Percentiles rank a stretch among this genome's conserved stretches.
Evolutionary conservation across 1,140 invertebrate genomes (phyloP).

Genomic region (Diorhabda sublineata): DNA sequence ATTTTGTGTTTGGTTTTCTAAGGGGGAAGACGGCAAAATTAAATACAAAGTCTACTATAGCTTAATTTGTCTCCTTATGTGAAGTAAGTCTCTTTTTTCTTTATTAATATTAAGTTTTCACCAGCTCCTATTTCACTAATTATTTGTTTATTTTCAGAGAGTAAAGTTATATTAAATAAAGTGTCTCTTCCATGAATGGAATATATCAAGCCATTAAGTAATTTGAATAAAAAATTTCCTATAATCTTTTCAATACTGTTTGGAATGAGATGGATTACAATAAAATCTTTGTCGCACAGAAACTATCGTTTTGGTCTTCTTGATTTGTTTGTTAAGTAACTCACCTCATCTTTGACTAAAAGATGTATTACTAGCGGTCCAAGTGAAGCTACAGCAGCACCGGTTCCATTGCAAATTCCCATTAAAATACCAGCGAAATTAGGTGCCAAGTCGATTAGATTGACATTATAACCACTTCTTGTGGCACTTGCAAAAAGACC

Average conservation of each 20-base stretch:
- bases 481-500: conserved; percentile 71
- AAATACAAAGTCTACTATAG: too few species aligned
- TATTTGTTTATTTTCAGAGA: neutral
- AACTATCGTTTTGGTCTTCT: neutral
- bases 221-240: neutral
- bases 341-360: conserved; percentile 61
- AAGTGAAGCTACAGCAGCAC: conserved; percentile 66
- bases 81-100: too few species aligned
- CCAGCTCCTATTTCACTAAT: too few species aligned
- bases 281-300: neutral
- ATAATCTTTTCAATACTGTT: neutral
- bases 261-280: too few species aligned
- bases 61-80: too few species aligned
- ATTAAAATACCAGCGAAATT: conserved; percentile 68
- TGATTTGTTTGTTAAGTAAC: conserved; percentile 18
- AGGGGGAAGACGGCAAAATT: too few species aligned
- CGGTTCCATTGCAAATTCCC: conserved; percentile 72
- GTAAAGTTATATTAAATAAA: neutral
- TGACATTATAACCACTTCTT: conserved; percentile 64
- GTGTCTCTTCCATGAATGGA: too few species aligned
- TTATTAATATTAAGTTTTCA: too few species aligned
- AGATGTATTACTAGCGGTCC: conserved; percentile 62
- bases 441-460: conserved; percentile 70
- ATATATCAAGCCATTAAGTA: too few species aligned
- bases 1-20: too few species aligned